Conservation (phyloP, 1,140 invertebrate species). For the Lucilia cuprina region DNA sequence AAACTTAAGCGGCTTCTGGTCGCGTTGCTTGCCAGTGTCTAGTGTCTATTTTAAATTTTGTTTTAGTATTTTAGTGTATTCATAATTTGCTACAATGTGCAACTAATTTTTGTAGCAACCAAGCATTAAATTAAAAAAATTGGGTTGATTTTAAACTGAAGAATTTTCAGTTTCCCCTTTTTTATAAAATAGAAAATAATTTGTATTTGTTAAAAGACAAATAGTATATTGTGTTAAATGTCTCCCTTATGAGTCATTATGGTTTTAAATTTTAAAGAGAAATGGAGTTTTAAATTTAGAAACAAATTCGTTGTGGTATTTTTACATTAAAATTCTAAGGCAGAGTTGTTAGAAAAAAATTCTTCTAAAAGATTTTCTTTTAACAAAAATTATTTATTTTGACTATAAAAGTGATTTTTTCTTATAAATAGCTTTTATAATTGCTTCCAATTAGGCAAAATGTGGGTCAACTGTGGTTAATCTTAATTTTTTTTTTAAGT, state of each 20-base stretch:
- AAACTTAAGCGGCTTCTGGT: background rate
- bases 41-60: slow-evolving; percentile 12
- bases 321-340: background rate
- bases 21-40: background rate
- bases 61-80: background rate
- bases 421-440: no score
- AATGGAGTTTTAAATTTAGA: background rate
- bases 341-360: background rate
- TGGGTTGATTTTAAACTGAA: background rate
- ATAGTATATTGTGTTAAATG: background rate
- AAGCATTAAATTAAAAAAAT: slow-evolving; percentile 33
- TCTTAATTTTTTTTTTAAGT: no score
- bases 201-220: background rate
- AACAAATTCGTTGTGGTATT: slow-evolving; percentile 5
- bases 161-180: background rate
- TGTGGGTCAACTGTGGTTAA: no score
- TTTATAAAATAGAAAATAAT: background rate
- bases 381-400: no score
- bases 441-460: no score
- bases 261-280: background rate
- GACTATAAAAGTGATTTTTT: no score
- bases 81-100: slow-evolving; percentile 29
- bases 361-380: background rate
- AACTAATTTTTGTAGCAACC: slow-evolving; percentile 24
- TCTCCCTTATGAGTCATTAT: slow-evolving; percentile 11